A percentile compares a stretch with the other conserved stretches of the same genome.
Conservation (phyloP, 2,113 vertebrate species). For the Alosa alosa region DNA sequence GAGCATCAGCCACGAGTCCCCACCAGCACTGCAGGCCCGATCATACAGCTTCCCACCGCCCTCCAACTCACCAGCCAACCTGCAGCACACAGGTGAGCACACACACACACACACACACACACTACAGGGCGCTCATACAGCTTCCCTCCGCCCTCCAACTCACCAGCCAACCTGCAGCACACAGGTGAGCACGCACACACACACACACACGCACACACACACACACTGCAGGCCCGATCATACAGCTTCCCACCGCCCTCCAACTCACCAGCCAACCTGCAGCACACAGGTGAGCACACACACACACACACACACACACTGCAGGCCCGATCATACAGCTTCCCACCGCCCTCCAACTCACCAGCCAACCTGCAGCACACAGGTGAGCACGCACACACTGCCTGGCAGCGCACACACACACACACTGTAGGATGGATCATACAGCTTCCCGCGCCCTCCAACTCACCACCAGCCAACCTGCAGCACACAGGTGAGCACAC, state of each 20-base stretch:
- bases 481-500: slow-evolving; percentile 68
- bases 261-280: neutral
- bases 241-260: neutral
- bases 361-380: slow-evolving; percentile 71
- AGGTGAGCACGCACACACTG: slow-evolving; percentile 62
- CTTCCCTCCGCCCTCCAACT: slow-evolving; percentile 79
- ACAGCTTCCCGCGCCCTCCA: slow-evolving; percentile 83
- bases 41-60: slow-evolving; percentile 85
- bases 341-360: no score
- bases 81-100: slow-evolving; percentile 68
- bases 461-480: slow-evolving; percentile 69
- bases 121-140: slow-evolving; percentile 78
- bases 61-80: slow-evolving; percentile 69
- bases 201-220: neutral
- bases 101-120: neutral
- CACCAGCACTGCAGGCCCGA: slow-evolving; percentile 69
- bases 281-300: neutral
- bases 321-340: neutral
- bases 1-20: slow-evolving; percentile 80
- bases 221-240: neutral
- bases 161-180: slow-evolving; percentile 69
- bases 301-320: neutral
- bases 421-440: slow-evolving; percentile 72
- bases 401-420: neutral
- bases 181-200: slow-evolving; percentile 56